Conservation (phyloP, 2,113 vertebrate genomes). For the Carlito syrichta region DNA sequence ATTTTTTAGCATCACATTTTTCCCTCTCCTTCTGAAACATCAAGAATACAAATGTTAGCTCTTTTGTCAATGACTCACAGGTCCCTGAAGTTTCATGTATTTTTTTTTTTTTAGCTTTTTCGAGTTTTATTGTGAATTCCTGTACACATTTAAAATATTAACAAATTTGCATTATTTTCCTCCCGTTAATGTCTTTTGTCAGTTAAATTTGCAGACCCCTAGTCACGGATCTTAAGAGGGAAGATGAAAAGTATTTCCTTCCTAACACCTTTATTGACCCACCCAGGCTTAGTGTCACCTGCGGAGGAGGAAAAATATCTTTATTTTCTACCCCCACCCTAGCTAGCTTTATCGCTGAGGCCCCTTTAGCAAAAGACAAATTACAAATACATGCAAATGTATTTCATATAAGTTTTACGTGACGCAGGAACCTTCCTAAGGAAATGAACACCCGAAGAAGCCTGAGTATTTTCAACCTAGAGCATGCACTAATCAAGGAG, state of each 20-base stretch:
- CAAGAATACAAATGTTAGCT: too few species aligned
- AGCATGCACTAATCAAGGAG: conserved; percentile 4
- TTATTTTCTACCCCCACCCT: neutral
- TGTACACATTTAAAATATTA: neutral
- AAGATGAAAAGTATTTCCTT: neutral
- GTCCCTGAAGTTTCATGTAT: too few species aligned
- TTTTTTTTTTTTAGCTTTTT: too few species aligned
- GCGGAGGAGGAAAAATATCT: neutral
- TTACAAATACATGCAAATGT: neutral
- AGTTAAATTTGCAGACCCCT: neutral
- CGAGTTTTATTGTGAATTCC: neutral
- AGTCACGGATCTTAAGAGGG: neutral
- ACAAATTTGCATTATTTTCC: neutral
- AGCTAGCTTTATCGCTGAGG: neutral
- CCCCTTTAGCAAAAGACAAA: neutral
- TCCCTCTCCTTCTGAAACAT: too few species aligned
- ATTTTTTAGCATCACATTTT: too few species aligned
- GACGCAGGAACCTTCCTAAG: neutral
- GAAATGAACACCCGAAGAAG: neutral
- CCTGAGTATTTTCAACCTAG: neutral
- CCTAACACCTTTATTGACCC: neutral
- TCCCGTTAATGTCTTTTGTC: neutral
- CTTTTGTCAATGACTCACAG: too few species aligned
- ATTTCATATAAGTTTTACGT: neutral
- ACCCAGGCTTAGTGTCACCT: neutral